These are phyloP conservation scores for Hyposoter dolosus DNA, from an alignment of 2,888 invertebrate species.

Conservation along the genomic window DNA sequence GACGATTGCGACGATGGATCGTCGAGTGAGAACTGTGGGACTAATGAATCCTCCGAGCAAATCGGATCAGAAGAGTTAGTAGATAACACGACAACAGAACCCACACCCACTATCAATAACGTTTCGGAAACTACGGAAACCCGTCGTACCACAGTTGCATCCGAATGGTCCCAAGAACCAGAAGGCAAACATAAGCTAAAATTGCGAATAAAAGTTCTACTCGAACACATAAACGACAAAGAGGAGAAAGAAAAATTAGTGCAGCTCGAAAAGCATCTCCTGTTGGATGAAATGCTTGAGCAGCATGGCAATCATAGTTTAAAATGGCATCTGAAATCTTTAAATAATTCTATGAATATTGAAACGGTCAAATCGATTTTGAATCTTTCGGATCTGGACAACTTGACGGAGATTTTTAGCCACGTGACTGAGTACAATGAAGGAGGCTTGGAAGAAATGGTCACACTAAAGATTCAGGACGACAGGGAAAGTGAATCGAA, in stretches of 20 bases:
- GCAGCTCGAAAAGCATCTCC: constrained; percentile 71
- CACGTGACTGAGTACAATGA: constrained; percentile 17
- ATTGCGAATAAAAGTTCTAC: constrained; percentile 71
- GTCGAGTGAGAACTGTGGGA: constrained; percentile 18
- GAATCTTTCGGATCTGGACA: constrained; percentile 67
- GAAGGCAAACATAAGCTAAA: constrained; percentile 57
- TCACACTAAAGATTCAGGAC: not conserved
- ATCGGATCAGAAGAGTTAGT: not conserved
- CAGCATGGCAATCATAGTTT: constrained; percentile 66
- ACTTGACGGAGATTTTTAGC: constrained; percentile 47
- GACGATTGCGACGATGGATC: constrained; percentile 44
- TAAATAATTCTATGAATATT: constrained; percentile 71
- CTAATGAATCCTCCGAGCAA: constrained; percentile 41
- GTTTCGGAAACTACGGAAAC: constrained; percentile 47
- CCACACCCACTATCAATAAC: constrained; percentile 13
- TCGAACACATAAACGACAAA: constrained; percentile 72
- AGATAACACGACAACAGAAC: constrained; percentile 2
- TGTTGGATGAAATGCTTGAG: constrained; percentile 65
- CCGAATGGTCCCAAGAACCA: constrained; percentile 11
- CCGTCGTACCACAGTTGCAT: constrained; percentile 42
- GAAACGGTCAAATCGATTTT: constrained; percentile 70
- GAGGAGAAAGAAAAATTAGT: constrained; percentile 69
- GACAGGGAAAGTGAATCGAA: not conserved
- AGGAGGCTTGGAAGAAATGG: not conserved
- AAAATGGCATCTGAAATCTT: constrained; percentile 64